Percentiles rank a stretch among this genome's conserved stretches.
phyloP scores from a whole-genome alignment of 2,113 vertebrate species.

The Agelaius tricolor region DNA sequence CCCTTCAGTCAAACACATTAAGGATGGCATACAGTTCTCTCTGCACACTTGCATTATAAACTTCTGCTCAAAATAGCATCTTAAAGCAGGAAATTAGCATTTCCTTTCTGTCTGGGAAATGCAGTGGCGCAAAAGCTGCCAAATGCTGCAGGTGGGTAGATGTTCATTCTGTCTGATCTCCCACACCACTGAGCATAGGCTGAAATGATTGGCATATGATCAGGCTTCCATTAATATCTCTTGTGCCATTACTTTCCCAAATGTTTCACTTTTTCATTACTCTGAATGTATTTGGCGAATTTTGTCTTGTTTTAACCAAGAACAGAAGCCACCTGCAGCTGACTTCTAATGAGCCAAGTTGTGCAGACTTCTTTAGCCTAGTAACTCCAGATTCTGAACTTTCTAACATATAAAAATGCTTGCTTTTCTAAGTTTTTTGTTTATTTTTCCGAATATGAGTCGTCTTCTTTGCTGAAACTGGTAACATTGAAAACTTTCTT shows the following conservation, averaged over 20 bases:
- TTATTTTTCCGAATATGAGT: neutral
- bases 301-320: neutral
- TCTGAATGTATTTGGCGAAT: accelerated
- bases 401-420: neutral
- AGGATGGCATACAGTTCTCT: neutral
- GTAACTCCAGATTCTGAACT: neutral
- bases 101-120: neutral
- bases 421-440: neutral
- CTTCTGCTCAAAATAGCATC: neutral
- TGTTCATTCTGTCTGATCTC: neutral
- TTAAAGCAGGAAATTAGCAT: neutral
- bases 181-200: neutral
- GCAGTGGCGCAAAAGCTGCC: neutral
- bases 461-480: neutral
- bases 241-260: neutral
- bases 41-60: neutral
- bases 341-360: neutral
- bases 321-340: neutral
- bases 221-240: neutral
- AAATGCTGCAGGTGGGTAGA: neutral
- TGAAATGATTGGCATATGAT: neutral
- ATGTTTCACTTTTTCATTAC: neutral
- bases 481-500: neutral
- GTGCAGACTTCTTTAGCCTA: neutral
- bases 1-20: neutral